phyloP scores from a whole-genome alignment of 2,888 invertebrate genomes.

The Actias luna region DNA sequence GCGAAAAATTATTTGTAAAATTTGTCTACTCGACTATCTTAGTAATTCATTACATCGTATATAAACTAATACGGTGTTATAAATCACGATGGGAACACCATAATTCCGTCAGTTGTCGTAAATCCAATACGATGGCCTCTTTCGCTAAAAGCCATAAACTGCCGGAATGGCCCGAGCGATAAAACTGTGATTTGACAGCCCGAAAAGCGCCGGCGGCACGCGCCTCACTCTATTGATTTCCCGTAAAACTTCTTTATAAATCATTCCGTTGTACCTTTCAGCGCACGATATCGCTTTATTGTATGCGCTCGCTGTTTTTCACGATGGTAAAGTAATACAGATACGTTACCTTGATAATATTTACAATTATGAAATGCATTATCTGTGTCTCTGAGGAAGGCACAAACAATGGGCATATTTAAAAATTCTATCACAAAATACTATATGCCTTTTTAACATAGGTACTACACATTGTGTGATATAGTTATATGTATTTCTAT shows the following conservation, averaged over 20 bases:
- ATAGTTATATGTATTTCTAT: too few relatives aligned
- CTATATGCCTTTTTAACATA: too few relatives aligned
- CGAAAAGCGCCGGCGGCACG: slow-evolving; percentile 17
- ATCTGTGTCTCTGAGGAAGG: too few relatives aligned
- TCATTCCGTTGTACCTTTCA: slow-evolving; percentile 35
- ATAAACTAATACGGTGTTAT: slow-evolving; percentile 2
- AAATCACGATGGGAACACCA: slow-evolving; percentile 12
- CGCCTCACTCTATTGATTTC: slow-evolving; percentile 46
- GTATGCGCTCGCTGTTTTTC: background rate
- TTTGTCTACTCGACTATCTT: background rate
- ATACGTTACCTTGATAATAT: too few relatives aligned
- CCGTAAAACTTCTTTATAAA: slow-evolving; percentile 48
- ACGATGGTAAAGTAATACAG: too few relatives aligned
- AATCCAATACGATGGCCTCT: slow-evolving; percentile 13
- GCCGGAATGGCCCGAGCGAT: slow-evolving; percentile 20
- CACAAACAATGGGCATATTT: too few relatives aligned
- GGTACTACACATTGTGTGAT: too few relatives aligned
- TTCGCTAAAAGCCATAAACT: slow-evolving; percentile 13
- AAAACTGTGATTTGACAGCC: slow-evolving; percentile 32
- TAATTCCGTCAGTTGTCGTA: slow-evolving; percentile 9
- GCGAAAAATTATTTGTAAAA: too few relatives aligned
- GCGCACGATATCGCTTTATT: slow-evolving; percentile 19
- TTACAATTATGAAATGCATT: too few relatives aligned
- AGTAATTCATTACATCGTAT: background rate
- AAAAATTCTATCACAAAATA: too few relatives aligned